Conservation (phyloP, 2,888 invertebrate species). For the Lottia gigantea region DNA sequence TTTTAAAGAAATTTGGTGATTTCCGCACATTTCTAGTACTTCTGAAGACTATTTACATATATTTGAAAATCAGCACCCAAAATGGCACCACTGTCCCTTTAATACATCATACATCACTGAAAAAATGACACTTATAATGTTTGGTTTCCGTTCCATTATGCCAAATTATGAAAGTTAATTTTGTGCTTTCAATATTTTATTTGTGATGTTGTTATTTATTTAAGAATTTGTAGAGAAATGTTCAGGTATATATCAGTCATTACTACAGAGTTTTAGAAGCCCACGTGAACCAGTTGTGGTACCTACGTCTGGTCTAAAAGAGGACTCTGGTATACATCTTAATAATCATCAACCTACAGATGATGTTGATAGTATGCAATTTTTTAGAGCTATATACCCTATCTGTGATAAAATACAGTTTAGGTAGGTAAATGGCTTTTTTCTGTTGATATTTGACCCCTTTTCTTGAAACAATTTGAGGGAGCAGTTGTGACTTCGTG, state of each 20-base stretch:
- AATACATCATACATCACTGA: no score
- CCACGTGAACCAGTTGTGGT: conserved; percentile 64
- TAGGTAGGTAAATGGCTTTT: conserved; percentile 39
- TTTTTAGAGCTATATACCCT: conserved; percentile 58
- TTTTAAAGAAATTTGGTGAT: no score
- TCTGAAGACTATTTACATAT: no score
- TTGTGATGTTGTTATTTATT: conserved; percentile 14
- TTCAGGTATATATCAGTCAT: conserved; percentile 54
- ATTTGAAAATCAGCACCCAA: no score
- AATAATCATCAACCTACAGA: conserved; percentile 49
- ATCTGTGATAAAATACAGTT: conserved; percentile 56
- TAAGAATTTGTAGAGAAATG: conserved; percentile 64
- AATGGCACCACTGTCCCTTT: no score
- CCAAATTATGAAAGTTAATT: no score
- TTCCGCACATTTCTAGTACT: no score
- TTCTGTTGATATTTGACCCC: no score
- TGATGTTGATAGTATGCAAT: conserved; percentile 63
- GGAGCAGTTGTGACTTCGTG: no score
- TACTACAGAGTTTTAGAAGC: conserved; percentile 54
- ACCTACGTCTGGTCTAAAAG: conserved; percentile 58
- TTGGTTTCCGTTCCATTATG: no score
- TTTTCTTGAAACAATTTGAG: background rate
- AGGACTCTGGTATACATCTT: conserved; percentile 44
- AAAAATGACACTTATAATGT: no score
- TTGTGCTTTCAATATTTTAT: no score